Percentiles rank a stretch among this genome's conserved stretches.
These are phyloP conservation scores for Chrysochloris asiatica DNA, from an alignment of 2,113 vertebrate genomes.

Conservation along the genomic window DNA sequence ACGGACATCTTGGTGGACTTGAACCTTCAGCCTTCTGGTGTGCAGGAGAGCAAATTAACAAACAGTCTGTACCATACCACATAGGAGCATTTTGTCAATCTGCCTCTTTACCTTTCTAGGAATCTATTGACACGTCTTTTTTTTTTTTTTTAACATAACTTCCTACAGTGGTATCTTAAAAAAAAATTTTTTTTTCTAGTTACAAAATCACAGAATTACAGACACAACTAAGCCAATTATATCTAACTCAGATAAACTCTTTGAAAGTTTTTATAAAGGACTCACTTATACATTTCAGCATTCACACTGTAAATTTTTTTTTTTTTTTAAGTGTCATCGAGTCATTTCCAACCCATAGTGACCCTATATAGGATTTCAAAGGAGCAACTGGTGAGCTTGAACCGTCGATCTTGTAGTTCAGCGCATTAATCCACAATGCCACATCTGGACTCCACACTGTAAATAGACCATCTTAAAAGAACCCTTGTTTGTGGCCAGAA, in stretches of 20 bases:
- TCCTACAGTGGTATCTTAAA: neutral
- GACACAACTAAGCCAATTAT: neutral
- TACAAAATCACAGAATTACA: neutral
- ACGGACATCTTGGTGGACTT: neutral
- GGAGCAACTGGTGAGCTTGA: no score
- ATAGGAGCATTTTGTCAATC: neutral
- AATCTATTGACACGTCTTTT: no score
- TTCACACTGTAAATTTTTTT: neutral
- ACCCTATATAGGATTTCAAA: no score
- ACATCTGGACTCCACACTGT: no score
- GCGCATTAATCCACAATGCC: no score
- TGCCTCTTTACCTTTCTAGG: neutral
- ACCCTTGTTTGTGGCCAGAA: neutral
- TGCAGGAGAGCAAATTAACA: neutral
- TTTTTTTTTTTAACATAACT: no score
- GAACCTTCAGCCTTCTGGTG: neutral
- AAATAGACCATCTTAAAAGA: neutral
- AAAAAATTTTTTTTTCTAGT: neutral
- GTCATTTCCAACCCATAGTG: no score
- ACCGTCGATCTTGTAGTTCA: no score
- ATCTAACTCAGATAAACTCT: neutral
- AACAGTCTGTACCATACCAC: neutral
- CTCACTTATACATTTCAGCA: fast-evolving
- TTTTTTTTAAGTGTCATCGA: no score
- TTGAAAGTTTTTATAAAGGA: neutral